Evolutionary conservation across 2,113 vertebrate species (phyloP), one percentile per base, ranked within the genome.

Genomic region (Serinus canaria): DNA sequence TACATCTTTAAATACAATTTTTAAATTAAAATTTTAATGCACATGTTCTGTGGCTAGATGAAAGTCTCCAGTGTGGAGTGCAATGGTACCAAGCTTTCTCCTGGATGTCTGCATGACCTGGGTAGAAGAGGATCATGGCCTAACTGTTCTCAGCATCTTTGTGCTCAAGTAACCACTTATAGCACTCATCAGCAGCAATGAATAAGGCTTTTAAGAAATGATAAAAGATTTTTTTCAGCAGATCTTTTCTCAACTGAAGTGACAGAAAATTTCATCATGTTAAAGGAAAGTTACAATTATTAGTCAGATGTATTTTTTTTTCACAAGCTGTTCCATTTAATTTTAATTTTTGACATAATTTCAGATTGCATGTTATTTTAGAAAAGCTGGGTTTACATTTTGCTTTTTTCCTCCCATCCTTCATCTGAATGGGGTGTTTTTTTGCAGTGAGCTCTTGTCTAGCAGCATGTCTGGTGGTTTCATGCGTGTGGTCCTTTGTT

Each of bases 11-110:
- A 73, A 49, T 14, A 15, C 4, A 10, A 15, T 41, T 84, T 77
- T 82, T 2, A 37, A 79, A 35, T 67, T 62, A 50, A 15, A 4
- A 14, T 78, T 75, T 75, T 56, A 35, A 44, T 35, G 1, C 23
- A 39, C 0, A 0, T 27, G 1, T 73, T 76, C 7, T 5, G 13
- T 33, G 49, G 3, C 11, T 50, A 44, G 22, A 43, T 16, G 19
- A 52, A 53, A 4, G 7, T 72, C 11, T 55, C 19, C 23, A 56
- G 0, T 55, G 41, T 53, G 47, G 27, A 70, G 27, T 20, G 23
- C 16, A 78, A 13, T 47, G 9, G 12, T 55, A 41, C 14, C 9
- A 49, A 41, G 13, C 2, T 86, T 10, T 60, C 14, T 83, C 20
- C 50, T 70, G 47, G 25, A 77, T 73, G 37, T 33, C 23, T 78